Base-by-base conservation (phyloP, 2,113 vertebrate species). In the Sorex araneus region DNA sequence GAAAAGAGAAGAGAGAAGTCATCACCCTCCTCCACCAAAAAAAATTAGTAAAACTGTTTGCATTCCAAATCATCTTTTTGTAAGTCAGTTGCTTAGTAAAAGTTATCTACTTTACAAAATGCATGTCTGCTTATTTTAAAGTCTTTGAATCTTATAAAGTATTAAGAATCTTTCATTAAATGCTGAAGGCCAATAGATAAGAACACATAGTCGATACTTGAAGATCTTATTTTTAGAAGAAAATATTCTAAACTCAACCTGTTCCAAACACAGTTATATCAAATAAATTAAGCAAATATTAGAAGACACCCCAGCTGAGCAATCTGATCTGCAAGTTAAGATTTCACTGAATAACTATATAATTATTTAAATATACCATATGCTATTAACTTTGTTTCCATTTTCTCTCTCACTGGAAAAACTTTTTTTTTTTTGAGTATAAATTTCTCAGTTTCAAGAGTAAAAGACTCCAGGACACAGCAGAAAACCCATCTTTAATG, bases 141-240 rank as follows among this genome's bases (percentile, higher is more conserved):
- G 47, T 45, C 9, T 95, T 36, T 9, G 32, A 47, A 82, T 74
- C 82, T 78, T 73, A 86, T 63, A 78, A 81, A 64, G 60, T 40
- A 60, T 34, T 82, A 81, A 80, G 12, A 93, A 40, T 34, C 21
- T 36, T 70, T 88, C 50, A 82, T 60, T 88, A 70, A 80, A 69
- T 90, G 87, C 18, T 91, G 66, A 89, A 76, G 23, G 40, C 43
- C 77, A 85, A 6, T 28, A 87, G n/a, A 23, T 63, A 91, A 87
- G 30, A 43, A 83, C 18, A 79, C 64, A 0, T 85, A 2, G 47
- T 9, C 67, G 87, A 47, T 74, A 79, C 23, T 23, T 60, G 57
- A 27, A 82, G 57, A 77, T 12, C 3, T 84, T 90, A 78, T 13
- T 50, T 90, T 87, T 19, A 80, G 32, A 70, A 64, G 66, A 79